phyloP scores from a whole-genome alignment of 2,113 vertebrate genomes.

The Pedetes capensis region DNA sequence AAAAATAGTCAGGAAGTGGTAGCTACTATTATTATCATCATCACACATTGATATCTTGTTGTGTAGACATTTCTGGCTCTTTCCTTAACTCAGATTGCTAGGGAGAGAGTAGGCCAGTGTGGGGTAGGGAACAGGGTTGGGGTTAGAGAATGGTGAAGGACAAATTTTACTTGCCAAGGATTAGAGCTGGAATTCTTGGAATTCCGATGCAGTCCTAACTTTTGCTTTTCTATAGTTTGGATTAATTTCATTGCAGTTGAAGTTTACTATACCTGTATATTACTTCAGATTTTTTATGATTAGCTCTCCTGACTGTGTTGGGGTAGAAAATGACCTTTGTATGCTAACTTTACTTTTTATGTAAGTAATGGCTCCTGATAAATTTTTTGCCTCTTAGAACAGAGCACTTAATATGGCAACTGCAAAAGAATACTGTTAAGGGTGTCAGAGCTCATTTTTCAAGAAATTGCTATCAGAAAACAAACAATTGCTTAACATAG shows the following conservation, averaged over 20 bases:
- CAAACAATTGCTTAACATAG: background rate
- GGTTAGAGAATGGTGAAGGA: background rate
- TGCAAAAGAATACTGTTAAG: slow-evolving; percentile 7
- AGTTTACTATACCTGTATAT: background rate
- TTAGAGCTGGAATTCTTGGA: background rate
- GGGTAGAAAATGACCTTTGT: slow-evolving; percentile 5
- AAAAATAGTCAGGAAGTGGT: background rate
- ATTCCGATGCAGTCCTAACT: background rate
- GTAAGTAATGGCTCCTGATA: background rate
- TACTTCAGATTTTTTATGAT: background rate
- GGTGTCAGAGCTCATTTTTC: slow-evolving; percentile 26
- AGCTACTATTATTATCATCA: background rate
- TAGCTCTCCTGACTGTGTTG: background rate
- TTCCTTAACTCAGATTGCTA: background rate
- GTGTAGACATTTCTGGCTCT: background rate
- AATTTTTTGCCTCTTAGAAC: slow-evolving; percentile 30
- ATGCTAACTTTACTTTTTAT: slow-evolving; percentile 34
- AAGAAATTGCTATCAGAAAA: slow-evolving; percentile 46
- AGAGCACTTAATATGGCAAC: background rate
- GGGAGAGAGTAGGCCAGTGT: background rate
- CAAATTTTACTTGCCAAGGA: background rate
- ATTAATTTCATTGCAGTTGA: slow-evolving; percentile 16
- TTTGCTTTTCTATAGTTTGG: background rate
- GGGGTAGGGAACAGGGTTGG: background rate
- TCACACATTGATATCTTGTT: background rate